Percentiles rank a stretch among this genome's conserved stretches.
Conservation (phyloP, 2,797 vertebrate species). For the Vireo griseus region DNA sequence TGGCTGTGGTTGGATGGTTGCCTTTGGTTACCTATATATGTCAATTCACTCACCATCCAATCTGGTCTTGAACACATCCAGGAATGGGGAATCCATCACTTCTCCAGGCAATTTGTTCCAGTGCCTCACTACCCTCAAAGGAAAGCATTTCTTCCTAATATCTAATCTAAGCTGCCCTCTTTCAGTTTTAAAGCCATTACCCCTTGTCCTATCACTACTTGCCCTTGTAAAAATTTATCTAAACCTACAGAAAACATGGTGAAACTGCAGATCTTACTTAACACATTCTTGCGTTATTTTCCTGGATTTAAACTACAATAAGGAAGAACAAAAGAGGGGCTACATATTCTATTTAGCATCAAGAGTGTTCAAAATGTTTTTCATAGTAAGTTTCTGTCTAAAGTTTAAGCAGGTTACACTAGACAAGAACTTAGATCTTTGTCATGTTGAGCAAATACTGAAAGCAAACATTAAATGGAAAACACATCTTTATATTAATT, state of each 20-base stretch:
- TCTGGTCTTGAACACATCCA: neutral
- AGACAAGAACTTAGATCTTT: neutral
- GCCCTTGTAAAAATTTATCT: neutral
- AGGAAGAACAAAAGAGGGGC: neutral
- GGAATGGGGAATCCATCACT: neutral
- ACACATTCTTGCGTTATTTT: neutral
- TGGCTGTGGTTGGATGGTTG: neutral
- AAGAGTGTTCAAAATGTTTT: neutral
- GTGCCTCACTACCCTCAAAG: neutral
- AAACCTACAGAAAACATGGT: neutral
- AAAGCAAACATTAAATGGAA: neutral
- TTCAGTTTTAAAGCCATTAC: neutral
- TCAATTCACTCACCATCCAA: accelerated
- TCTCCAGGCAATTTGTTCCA: neutral
- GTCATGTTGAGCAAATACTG: neutral
- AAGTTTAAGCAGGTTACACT: neutral
- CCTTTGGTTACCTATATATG: neutral
- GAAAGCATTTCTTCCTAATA: neutral
- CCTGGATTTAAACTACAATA: neutral
- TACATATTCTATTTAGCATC: neutral
- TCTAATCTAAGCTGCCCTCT: neutral
- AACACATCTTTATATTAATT: neutral
- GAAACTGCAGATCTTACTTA: neutral
- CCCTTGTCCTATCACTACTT: neutral
- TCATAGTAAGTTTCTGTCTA: neutral